Conservation (phyloP, 2,888 invertebrate species). For the Drosophila lacicola region DNA sequence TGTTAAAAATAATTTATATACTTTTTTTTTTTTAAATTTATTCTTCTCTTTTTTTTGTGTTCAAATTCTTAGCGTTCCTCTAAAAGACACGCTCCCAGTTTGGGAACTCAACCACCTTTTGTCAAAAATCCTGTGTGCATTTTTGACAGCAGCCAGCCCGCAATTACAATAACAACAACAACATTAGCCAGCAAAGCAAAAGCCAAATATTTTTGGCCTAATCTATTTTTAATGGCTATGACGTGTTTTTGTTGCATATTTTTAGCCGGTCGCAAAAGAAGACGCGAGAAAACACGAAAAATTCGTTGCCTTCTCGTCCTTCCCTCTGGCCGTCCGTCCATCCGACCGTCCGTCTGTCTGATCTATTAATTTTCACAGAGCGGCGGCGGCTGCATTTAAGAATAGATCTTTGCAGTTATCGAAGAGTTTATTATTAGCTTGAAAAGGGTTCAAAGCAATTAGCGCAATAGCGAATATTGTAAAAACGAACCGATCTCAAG, state of each 20-base stretch:
- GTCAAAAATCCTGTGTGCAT: constrained; percentile 63
- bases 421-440: constrained; percentile 49
- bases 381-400: constrained; percentile 17
- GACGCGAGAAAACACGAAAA: constrained; percentile 12
- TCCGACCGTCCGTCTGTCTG: constrained; percentile 14
- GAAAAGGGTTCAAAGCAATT: constrained; percentile 46
- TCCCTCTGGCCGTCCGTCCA: constrained; percentile 9
- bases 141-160: constrained; percentile 56
- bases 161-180: constrained; percentile 24
- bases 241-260: constrained; percentile 79
- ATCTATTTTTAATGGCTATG: constrained; percentile 75
- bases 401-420: constrained; percentile 34
- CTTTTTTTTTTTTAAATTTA: constrained; percentile 5
- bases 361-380: constrained; percentile 26
- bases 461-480: constrained; percentile 15
- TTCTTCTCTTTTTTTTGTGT: constrained; percentile 3
- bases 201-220: constrained; percentile 67
- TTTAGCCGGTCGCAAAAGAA: constrained; percentile 52
- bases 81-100: not conserved
- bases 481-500: not conserved
- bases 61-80: not conserved
- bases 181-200: constrained; percentile 49
- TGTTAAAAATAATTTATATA: constrained; percentile 51
- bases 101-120: constrained; percentile 63
- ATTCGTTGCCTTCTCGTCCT: constrained; percentile 25